Conservation (phyloP, 2,797 vertebrate genomes). For the Syndactyla subalaris region DNA sequence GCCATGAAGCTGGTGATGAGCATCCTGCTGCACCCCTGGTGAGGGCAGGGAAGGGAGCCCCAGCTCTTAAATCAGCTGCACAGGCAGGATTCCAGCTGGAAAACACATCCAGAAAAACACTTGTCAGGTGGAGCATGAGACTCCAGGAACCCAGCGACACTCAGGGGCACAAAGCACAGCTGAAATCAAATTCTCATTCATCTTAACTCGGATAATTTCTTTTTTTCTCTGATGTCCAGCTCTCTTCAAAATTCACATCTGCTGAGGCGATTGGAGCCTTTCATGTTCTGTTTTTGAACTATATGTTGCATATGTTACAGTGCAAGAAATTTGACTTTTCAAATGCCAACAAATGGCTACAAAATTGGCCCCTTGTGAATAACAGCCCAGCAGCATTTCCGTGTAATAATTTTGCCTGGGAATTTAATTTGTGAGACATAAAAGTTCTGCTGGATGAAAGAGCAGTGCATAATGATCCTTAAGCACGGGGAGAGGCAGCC, state of each 20-base stretch:
- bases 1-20: accelerated
- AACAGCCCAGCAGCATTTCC: constrained; percentile 70
- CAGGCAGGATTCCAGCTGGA: background rate
- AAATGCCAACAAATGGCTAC: constrained; percentile 71
- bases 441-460: constrained; percentile 67
- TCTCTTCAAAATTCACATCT: constrained; percentile 14
- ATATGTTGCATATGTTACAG: constrained; percentile 34
- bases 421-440: constrained; percentile 73
- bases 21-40: background rate
- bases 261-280: constrained; percentile 37
- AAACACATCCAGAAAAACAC: background rate
- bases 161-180: background rate
- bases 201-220: constrained; percentile 2
- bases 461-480: constrained; percentile 51
- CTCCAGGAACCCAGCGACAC: accelerated
- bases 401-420: constrained; percentile 73
- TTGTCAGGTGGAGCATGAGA: accelerated
- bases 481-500: constrained; percentile 11
- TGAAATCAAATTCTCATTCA: background rate
- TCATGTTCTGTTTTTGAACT: constrained; percentile 61
- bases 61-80: background rate
- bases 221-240: constrained; percentile 38
- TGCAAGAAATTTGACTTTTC: constrained; percentile 71
- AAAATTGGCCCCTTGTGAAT: constrained; percentile 77
- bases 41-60: background rate